phyloP scores from a whole-genome alignment of 2,888 invertebrate species.

The Lycia hirtaria region DNA sequence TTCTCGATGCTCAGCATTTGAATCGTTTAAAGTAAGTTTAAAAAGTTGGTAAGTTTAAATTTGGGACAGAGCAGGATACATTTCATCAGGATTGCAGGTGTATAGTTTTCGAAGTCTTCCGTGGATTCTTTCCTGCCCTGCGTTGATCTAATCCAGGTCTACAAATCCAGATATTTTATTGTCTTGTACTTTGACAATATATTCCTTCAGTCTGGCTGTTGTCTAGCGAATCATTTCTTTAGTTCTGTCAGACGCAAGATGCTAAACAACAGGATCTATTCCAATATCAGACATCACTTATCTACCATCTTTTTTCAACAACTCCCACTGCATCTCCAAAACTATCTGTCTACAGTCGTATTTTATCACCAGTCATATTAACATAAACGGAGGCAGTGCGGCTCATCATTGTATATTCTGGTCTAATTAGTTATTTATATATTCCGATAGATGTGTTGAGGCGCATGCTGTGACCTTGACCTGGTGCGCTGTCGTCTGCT shows the following conservation, averaged over 20 bases:
- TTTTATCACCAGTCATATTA: slow-evolving; percentile 18
- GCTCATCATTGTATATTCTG: slow-evolving; percentile 22
- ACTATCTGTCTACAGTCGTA: not conserved
- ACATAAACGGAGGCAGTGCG: slow-evolving; percentile 21
- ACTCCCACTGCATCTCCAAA: slow-evolving; percentile 17
- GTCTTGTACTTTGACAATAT: too few relatives aligned
- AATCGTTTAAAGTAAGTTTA: too few relatives aligned
- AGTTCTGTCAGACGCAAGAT: not conserved
- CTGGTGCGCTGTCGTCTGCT: slow-evolving; percentile 23
- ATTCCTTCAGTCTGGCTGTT: too few relatives aligned
- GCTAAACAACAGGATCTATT: not conserved
- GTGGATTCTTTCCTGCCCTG: too few relatives aligned
- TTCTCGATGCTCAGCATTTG: too few relatives aligned
- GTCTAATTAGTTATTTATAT: slow-evolving; percentile 27
- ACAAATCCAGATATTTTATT: too few relatives aligned
- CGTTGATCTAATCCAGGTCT: too few relatives aligned
- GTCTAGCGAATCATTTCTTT: too few relatives aligned
- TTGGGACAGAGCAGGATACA: too few relatives aligned
- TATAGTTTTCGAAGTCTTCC: too few relatives aligned
- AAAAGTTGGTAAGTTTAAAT: too few relatives aligned
- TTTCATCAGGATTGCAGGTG: too few relatives aligned
- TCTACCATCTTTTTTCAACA: slow-evolving; percentile 9
- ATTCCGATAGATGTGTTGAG: slow-evolving; percentile 23
- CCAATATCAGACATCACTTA: not conserved
- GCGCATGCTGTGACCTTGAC: slow-evolving; percentile 34